Percentiles rank a stretch among this genome's conserved stretches.
Evolutionary conservation across 1,140 invertebrate species (phyloP).

Genomic region (Rhopalosiphum maidis): DNA sequence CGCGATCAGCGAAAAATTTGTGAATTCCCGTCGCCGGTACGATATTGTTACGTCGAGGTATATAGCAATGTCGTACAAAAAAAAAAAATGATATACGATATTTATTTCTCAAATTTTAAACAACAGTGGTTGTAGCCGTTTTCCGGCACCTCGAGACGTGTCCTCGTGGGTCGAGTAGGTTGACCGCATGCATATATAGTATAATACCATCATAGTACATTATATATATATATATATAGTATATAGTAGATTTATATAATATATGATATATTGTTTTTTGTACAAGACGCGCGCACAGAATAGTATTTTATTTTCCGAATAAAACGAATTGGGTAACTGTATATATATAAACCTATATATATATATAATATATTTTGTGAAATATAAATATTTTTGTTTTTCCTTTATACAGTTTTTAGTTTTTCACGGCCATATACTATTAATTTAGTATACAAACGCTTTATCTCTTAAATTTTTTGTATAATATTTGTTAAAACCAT

Average conservation of each 20-base stretch:
- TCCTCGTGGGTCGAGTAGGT: neutral
- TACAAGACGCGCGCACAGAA: neutral
- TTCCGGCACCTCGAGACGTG: neutral
- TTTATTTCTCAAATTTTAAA: neutral
- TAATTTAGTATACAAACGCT: neutral
- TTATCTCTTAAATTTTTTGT: neutral
- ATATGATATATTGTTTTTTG: neutral
- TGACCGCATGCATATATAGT: neutral
- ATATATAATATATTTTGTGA: neutral
- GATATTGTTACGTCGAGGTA: neutral
- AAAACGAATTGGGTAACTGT: neutral
- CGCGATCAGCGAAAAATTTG: neutral
- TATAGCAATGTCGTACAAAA: neutral
- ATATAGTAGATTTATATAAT: neutral
- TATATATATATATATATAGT: neutral
- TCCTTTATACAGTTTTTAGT: neutral
- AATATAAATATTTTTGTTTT: neutral
- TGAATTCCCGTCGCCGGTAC: neutral
- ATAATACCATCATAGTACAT: neutral
- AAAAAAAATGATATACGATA: constrained; percentile 8
- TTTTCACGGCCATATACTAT: neutral
- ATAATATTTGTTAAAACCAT: neutral
- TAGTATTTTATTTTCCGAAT: neutral
- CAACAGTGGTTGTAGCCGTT: neutral
- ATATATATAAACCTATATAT: neutral